Base-by-base conservation (phyloP, 1,140 invertebrate species). In the Cydia pomonella region DNA sequence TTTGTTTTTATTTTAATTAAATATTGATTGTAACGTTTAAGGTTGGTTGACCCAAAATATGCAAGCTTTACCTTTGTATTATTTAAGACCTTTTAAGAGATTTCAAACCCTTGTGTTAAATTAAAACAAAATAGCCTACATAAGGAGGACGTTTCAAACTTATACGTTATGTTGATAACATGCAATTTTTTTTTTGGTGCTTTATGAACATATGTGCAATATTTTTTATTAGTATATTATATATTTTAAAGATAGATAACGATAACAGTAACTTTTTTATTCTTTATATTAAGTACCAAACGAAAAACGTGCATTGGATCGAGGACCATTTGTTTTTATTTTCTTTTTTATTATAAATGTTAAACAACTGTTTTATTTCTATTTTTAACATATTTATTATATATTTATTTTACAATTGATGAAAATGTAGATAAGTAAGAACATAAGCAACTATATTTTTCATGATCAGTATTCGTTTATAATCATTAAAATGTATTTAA, bases 381-480 rank as follows among this genome's bases (percentile, higher is more conserved):
- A 0, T 41, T 41, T 41, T 13, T 50, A 13, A 50, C n/a, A 50
- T 18, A 50, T 0, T n/a, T 50, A 12, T 44, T 44, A 12, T 13
- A 44, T 7, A 13, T 44, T 44, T 47, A 6, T 47, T 18, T 53
- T 53, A n/a, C 5, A 18, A 18, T 16, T 41, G 41, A 12, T 18
- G 50, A 53, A 6, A 53, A 53, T 53, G 50, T 44, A 44, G 41
- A 13, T 50, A 50, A 50, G n/a, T 18, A 50, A 18, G 47, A 18
- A 18, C n/a, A 4, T 50, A 41, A 41, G 47, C 47, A 18, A n/a
- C 5, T 29, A 66, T 66, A 66, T 66, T 33, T 33, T 64, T 33
- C 53, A 64, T 64, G 63, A 41, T 69, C 53, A 59, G 21, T 69
- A 69, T 41, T 69, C 64, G 64, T 38, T 69, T 29, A 69, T n/a